phyloP scores from a whole-genome alignment of 1,140 invertebrate genomes.

The Drosophila ambigua region DNA sequence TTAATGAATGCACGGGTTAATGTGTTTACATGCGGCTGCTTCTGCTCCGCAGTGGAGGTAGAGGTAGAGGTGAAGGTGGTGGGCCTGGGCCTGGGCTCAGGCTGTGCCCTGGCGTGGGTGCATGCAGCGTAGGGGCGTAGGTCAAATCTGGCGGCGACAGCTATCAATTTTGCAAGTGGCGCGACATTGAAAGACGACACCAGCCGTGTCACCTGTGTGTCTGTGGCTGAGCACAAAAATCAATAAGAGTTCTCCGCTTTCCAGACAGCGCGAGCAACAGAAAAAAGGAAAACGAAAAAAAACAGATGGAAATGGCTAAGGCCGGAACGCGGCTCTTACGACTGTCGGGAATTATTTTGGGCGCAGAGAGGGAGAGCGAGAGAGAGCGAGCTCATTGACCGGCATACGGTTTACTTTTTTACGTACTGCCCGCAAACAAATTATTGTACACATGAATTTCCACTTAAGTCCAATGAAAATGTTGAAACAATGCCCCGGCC shows the following conservation, averaged over 20 bases:
- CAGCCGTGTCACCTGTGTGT: conserved; percentile 2
- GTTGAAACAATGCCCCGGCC: conserved; percentile 66
- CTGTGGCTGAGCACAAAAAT: conserved; percentile 50
- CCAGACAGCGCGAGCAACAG: too few relatives aligned
- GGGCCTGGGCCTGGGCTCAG: conserved; percentile 2
- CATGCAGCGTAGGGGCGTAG: neutral
- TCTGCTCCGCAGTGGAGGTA: neutral
- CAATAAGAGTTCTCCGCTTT: conserved; percentile 31
- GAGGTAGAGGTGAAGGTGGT: neutral
- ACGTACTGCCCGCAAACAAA: conserved; percentile 71
- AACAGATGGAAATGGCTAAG: neutral
- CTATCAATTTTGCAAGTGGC: conserved; percentile 57
- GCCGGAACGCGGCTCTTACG: conserved; percentile 8
- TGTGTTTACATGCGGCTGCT: conserved; percentile 66
- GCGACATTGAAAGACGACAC: conserved; percentile 53
- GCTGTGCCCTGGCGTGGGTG: neutral
- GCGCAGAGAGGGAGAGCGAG: neutral
- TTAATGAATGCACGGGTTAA: conserved; percentile 81
- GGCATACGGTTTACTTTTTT: conserved; percentile 56
- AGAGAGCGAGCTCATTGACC: conserved; percentile 69
- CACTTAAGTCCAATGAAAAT: conserved; percentile 82
- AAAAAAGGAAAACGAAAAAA: conserved; percentile 1
- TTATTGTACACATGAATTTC: conserved; percentile 83
- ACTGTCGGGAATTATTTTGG: conserved; percentile 18
- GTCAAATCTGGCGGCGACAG: conserved; percentile 33